A percentile compares a stretch with the other conserved stretches of the same genome.
These are phyloP conservation scores for Pseudopipra pipra DNA, from an alignment of 2,113 vertebrate genomes.

Conservation along the genomic window DNA sequence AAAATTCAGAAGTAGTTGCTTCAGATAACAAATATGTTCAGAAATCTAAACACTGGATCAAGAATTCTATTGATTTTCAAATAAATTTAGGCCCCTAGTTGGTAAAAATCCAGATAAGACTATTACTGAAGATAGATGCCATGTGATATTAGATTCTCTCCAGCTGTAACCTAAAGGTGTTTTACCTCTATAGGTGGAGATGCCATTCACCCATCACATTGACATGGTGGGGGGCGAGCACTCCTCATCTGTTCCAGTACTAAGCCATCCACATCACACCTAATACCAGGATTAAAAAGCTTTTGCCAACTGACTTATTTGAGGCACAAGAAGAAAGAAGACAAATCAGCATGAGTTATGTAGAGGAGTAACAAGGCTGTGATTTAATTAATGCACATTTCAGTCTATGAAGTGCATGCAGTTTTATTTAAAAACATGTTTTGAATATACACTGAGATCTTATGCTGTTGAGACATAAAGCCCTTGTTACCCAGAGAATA, in stretches of 20 bases:
- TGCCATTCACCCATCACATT: neutral
- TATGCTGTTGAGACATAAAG: neutral
- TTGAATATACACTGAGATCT: neutral
- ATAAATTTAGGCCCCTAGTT: neutral
- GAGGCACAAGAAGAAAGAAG: neutral
- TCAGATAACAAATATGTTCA: neutral
- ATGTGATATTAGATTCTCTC: neutral
- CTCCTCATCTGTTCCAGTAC: neutral
- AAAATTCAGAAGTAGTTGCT: fast-evolving
- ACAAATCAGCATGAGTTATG: neutral
- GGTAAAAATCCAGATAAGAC: neutral
- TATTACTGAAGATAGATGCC: neutral
- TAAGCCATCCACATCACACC: neutral
- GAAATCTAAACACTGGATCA: neutral
- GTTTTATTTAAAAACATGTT: neutral
- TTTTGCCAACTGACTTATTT: neutral
- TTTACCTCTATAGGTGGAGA: neutral
- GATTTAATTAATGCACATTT: neutral
- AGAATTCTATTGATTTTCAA: neutral
- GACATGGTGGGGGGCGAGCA: neutral
- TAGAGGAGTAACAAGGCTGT: neutral
- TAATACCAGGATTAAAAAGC: neutral
- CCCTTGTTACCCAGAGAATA: neutral
- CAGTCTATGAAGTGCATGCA: neutral
- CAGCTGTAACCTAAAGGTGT: neutral